Evolutionary conservation across 1,140 invertebrate genomes (phyloP), one percentile per base, ranked within the genome.

Genomic region (Cyrtorhinus lividipennis): DNA sequence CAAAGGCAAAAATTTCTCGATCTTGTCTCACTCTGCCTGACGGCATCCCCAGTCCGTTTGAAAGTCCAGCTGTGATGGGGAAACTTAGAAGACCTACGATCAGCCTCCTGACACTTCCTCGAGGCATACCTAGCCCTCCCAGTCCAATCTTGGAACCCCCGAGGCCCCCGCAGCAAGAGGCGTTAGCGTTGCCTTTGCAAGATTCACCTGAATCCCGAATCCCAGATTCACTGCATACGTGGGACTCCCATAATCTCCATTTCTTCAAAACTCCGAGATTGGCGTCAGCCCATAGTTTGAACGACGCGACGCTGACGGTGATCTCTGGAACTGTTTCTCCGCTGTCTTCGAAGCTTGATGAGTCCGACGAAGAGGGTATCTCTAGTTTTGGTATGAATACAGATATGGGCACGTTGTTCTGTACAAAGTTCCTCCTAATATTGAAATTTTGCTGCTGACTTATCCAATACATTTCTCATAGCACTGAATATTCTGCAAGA

Each of bases 61-160:
- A 64, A 44, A 62, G 58, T 24, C 60, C 65, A 0, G 62, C 58
- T 0, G 46, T 60, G 1, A 18, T 61, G 23, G 56, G 44, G 22
- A 38, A 25, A 20, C 27, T 60, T 27, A 24, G 18, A 18, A 38
- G 13, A 46, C 63, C 18, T 66, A 67, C n/a, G 10, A 30, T 59
- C 26, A 59, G 58, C 24, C 26, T 59, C 1, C 61, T 72, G 18
- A 72, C 71, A 2, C 63, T 72, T 2, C 69, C 71, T 2, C 61
- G 68, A 26, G 70, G 68, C n/a, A 68, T 72, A 24, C 68, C 70
- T 10, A 71, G 70, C 57, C 70, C 71, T 26, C 59, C 64, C 12
- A 66, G 57, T 13, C 63, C 64, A 26, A 48, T 61, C 12, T 61
- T 26, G 0, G 23, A 15, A 2, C 23, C 2, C 2, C 25, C 27